These are phyloP conservation scores for Drosophila funebris DNA, from an alignment of 1,140 invertebrate species.

Conservation along the genomic window DNA sequence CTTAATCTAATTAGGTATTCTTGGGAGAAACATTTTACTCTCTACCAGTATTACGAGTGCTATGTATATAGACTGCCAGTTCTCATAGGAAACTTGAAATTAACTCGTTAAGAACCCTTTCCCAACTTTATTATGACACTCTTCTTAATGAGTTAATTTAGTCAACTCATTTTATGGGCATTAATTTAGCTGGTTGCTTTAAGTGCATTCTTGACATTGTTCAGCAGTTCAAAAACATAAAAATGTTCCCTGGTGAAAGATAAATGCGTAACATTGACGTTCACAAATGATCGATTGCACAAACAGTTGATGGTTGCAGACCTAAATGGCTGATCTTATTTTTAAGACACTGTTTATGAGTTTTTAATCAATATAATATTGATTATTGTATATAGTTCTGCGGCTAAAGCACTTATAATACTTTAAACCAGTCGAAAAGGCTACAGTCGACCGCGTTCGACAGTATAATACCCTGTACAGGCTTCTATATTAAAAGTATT, in stretches of 20 bases:
- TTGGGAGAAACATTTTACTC: background rate
- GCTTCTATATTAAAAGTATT: no score
- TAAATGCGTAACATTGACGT: background rate
- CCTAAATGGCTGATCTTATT: no score
- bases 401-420: no score
- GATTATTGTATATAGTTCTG: no score
- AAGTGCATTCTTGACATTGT: background rate
- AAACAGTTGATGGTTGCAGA: background rate
- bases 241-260: no score
- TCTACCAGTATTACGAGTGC: background rate
- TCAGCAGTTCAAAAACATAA: no score
- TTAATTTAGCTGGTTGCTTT: constrained; percentile 16
- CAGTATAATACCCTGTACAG: no score
- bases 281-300: background rate
- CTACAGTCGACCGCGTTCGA: no score
- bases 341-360: no score
- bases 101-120: constrained; percentile 22
- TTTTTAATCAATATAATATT: no score
- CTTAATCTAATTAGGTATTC: constrained; percentile 8
- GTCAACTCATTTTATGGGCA: constrained; percentile 44
- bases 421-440: no score
- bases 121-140: constrained; percentile 33
- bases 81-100: background rate
- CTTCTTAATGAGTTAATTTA: constrained; percentile 42
- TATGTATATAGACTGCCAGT: background rate